Conservation (phyloP, 2,113 vertebrate species). For the Oplegnathus fasciatus region DNA sequence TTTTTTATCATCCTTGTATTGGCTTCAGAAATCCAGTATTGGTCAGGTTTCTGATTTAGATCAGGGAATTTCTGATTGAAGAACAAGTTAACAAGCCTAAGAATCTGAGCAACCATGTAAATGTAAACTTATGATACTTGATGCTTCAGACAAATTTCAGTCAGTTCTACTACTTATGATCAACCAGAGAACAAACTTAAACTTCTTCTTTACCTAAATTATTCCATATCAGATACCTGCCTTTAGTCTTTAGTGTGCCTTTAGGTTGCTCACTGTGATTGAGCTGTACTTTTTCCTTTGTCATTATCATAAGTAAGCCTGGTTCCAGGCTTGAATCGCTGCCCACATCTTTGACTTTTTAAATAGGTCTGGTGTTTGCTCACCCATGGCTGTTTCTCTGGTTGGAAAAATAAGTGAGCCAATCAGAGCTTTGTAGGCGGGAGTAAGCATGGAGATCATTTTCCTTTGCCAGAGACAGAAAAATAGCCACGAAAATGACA, state of each 20-base stretch:
- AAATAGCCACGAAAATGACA: background rate
- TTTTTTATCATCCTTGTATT: too few species aligned
- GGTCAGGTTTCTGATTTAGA: too few species aligned
- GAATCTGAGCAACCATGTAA: too few species aligned
- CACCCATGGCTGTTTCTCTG: too few species aligned
- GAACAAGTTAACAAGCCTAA: too few species aligned
- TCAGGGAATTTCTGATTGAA: too few species aligned
- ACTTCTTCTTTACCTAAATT: background rate
- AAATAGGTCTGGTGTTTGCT: background rate
- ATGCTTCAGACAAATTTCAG: too few species aligned
- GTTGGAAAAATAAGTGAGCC: background rate
- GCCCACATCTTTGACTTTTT: too few species aligned
- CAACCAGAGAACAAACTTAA: background rate
- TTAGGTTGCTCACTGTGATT: background rate
- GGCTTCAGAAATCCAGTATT: too few species aligned
- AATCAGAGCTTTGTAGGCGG: background rate
- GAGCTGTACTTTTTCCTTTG: background rate
- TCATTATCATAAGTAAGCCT: background rate
- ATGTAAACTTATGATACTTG: too few species aligned
- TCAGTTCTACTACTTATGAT: background rate
- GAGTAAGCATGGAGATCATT: background rate
- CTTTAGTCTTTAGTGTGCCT: background rate
- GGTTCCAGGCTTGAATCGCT: background rate
- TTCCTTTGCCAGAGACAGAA: background rate
- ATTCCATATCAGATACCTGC: background rate